Evolutionary conservation across 2,888 invertebrate genomes (phyloP), one percentile per base, ranked within the genome.

Genomic region (Thecocarcelia acutangulata): DNA sequence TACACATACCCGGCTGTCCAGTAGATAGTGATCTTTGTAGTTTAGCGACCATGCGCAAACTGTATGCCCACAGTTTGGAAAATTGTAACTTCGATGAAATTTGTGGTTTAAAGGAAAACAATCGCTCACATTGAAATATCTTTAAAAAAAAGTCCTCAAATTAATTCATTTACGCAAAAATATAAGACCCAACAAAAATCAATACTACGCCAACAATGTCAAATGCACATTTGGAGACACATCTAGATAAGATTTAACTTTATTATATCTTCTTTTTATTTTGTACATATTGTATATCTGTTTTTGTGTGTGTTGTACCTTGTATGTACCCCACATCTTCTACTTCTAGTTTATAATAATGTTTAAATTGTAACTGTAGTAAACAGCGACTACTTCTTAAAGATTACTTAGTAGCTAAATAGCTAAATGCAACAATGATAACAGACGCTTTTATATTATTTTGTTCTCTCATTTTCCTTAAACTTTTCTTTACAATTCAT

Each of bases 1-100:
- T 96, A 0, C 92, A 92, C 79, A 88, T 97, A 84, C 94, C 95
- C 0, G 93, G 93, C 86, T 97, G 96, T 88, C 92, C 93, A 1
- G 83, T 87, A 54, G 85, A 91, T 3, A 85, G 89, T 3, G 93
- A 94, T 83, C 92, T 96, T 4, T 96, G 96, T 87, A 93, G 94
- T 15, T 86, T 95, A 50, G 87, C 92, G 4, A 91, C 90, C 42
- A 90, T 96, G 85, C 92, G 91, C 75, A 87, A 92, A 28, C 89
- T 93, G 70, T 95, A 94, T 87, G 91, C 91, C 52, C 91, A 93
- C 24, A 93, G 93, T 70, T 91, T 94, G 76, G 89, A 93, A 58
- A 92, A 93, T 82, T 97, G 96, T 89, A 91, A 94, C 86, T 94
- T 95, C 85, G 89, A 93, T 21, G 91, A 93, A 81, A 93, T 96